Conservation (phyloP, 2,797 vertebrate species). For the Melanotaenia pygmaea region DNA sequence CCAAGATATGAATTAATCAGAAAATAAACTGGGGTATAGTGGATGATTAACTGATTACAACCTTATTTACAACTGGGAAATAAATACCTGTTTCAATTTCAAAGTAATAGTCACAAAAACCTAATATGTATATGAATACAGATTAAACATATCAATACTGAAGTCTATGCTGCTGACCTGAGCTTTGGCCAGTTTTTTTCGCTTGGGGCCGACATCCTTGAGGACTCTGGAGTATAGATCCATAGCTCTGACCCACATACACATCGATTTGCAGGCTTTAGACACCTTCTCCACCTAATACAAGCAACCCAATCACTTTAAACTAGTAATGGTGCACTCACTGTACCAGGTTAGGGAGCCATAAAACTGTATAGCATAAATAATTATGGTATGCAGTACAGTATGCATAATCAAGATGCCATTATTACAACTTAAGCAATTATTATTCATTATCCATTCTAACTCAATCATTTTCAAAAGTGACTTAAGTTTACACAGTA, state of each 20-base stretch:
- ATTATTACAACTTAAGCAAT: no score
- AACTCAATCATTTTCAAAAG: background rate
- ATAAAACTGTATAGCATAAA: background rate
- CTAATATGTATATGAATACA: background rate
- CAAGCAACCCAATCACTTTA: background rate
- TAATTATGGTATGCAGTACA: background rate
- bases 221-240: slow-evolving; percentile 86
- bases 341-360: background rate
- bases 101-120: background rate
- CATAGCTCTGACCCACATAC: slow-evolving; percentile 90
- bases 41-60: background rate
- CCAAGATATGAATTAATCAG: background rate
- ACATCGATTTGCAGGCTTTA: slow-evolving; percentile 89
- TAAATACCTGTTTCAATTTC: no score
- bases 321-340: background rate
- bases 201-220: slow-evolving; percentile 87
- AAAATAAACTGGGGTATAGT: background rate
- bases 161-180: slow-evolving; percentile 74
- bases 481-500: background rate
- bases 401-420: no score
- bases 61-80: background rate
- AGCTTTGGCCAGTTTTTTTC: slow-evolving; percentile 83
- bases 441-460: no score
- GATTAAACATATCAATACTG: background rate
- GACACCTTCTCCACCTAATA: slow-evolving; percentile 86